Conservation (phyloP, 2,797 vertebrate species). For the Hemitrygon akajei region DNA sequence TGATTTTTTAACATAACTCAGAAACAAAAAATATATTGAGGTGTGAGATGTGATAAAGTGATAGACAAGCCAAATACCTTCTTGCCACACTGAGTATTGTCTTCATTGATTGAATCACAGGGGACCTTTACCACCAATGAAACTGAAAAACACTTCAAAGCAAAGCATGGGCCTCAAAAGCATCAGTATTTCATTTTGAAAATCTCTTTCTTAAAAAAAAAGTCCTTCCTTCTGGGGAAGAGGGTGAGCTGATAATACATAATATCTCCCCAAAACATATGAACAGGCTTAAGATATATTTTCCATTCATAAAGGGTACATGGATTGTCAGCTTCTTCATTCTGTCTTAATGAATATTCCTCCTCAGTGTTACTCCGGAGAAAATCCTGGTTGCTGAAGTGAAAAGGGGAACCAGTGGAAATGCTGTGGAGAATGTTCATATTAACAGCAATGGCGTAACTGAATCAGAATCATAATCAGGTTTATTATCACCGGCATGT, state of each 20-base stretch:
- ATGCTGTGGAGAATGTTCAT: too few species aligned
- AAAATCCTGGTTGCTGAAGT: too few species aligned
- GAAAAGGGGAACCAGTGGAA: too few species aligned
- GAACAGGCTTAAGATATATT: not conserved
- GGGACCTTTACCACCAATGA: too few species aligned
- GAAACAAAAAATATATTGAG: not conserved
- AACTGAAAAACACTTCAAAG: too few species aligned
- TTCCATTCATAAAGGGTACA: not conserved
- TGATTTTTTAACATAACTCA: not conserved
- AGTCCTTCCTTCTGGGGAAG: not conserved
- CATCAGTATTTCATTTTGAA: not conserved
- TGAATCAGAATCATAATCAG: too few species aligned
- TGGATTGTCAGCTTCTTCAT: not conserved
- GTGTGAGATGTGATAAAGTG: not conserved
- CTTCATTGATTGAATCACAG: not conserved
- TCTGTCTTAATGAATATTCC: too few species aligned
- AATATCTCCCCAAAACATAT: not conserved
- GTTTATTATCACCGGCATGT: too few species aligned
- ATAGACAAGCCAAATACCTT: not conserved
- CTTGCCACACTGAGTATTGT: not conserved
- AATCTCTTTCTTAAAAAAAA: not conserved
- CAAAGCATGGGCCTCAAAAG: not conserved
- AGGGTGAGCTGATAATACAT: not conserved
- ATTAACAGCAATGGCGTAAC: too few species aligned
- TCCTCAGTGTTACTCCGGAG: too few species aligned